These are phyloP conservation scores for Eupithecia tripunctaria DNA, from an alignment of 2,888 invertebrate genomes.

Conservation along the genomic window DNA sequence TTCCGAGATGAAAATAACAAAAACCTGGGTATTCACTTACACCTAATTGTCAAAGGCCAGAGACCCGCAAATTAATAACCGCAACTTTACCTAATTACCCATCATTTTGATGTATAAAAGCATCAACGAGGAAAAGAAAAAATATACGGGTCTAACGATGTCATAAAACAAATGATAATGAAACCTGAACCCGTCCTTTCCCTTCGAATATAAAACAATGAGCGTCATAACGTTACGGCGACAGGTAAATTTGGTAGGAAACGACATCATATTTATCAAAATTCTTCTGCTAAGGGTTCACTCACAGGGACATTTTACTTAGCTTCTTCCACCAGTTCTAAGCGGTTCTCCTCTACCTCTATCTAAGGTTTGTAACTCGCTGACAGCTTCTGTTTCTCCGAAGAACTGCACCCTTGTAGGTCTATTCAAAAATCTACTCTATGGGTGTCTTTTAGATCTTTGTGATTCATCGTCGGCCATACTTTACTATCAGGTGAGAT, in stretches of 20 bases:
- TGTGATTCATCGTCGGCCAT: background rate
- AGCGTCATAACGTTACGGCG: conserved; percentile 51
- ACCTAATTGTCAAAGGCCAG: background rate
- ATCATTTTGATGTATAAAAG: conserved; percentile 12
- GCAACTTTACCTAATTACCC: conserved; percentile 10
- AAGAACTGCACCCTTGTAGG: background rate
- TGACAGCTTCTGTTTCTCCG: background rate
- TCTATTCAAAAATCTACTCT: background rate
- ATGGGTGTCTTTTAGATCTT: background rate
- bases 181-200: conserved; percentile 43
- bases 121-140: conserved; percentile 12
- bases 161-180: conserved; percentile 44
- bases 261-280: conserved; percentile 62
- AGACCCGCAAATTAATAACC: conserved; percentile 12
- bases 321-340: background rate
- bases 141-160: conserved; percentile 34
- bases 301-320: background rate
- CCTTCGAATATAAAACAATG: conserved; percentile 45
- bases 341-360: background rate
- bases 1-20: background rate
- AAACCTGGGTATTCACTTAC: conserved; percentile 1
- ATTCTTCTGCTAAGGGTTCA: conserved; percentile 50
- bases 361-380: background rate
- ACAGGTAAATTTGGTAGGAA: conserved; percentile 62
- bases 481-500: background rate